phyloP scores from a whole-genome alignment of 2,113 vertebrate genomes.

The Cichladusa arquata region DNA sequence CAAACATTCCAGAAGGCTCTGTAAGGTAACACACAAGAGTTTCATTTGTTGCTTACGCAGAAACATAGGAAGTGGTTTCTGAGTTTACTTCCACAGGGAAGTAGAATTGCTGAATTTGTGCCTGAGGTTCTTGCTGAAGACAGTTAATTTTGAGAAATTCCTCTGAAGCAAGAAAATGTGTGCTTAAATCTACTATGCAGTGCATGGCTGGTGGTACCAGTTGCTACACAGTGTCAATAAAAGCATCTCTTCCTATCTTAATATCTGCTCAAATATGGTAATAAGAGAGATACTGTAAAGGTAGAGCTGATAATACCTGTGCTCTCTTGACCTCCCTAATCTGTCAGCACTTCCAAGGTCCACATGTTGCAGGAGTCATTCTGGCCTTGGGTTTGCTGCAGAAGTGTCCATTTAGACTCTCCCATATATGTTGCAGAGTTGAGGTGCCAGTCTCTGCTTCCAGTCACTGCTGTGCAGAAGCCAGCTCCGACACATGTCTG shows the following conservation, averaged over 20 bases:
- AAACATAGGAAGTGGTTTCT: background rate
- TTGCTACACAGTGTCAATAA: background rate
- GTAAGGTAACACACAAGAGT: conserved; percentile 81
- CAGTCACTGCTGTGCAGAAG: background rate
- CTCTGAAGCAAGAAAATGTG: background rate
- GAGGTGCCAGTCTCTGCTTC: background rate
- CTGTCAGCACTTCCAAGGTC: background rate
- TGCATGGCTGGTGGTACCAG: rapidly evolving
- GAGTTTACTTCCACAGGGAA: background rate
- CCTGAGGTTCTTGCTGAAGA: background rate
- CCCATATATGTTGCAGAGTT: rapidly evolving
- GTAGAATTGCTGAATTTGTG: background rate
- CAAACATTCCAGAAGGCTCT: conserved; percentile 89
- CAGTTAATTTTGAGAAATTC: background rate
- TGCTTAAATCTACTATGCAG: background rate
- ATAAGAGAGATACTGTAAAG: background rate
- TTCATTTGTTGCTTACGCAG: background rate
- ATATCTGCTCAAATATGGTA: background rate
- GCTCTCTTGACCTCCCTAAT: background rate
- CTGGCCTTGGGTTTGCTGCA: background rate
- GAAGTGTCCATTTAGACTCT: background rate
- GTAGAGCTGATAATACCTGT: background rate
- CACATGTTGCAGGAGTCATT: background rate
- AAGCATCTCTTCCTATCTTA: background rate
- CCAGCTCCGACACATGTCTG: background rate